Evolutionary conservation across 2,888 invertebrate genomes (phyloP), one percentile per base, ranked within the genome.

Genomic region (Alloscopus bannaensis): DNA sequence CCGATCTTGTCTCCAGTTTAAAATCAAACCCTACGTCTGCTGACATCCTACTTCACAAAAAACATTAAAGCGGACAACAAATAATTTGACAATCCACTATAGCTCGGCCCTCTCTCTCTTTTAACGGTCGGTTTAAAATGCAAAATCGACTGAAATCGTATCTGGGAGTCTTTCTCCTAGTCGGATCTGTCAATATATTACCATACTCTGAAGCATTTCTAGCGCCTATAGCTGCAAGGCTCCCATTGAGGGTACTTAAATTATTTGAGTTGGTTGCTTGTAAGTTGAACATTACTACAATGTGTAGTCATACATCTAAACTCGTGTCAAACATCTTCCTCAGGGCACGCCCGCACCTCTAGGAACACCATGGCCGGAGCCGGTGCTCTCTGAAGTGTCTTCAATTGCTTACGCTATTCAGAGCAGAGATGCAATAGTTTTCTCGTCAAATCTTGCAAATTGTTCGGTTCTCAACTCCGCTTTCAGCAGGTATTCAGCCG

Each of bases 301-400:
- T 36, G 13, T 8, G 8, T 8, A 8, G 6, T 8, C 36, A 36
- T 36, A 36, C 13, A 36, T 8, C 6, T 36, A 13, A 13, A 36
- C 36, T 13, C 6, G 13, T 13, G 6, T 6, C 6, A 36, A 8
- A 36, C 6, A 36, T 36, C 13, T 13, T 36, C 36, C 13, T 6
- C 13, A 81, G 81, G 81, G 83, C 0, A 79, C 69, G 8, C 83
- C 77, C 1, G 57, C 84, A 3, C 69, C 77, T 8, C 85, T 83
- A 3, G 85, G 84, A 76, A 80, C 73, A 42, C 81, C 80, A 31
- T 84, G 85, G 84, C 85, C 84, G 1, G 69, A 81, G 47, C 84
- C 84, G 13, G 66, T 75, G 31, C 6, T 1, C 1, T 60, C 79
- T 40, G 3, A 13, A 1, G 42, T 36, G 18, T 64, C 73, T 13